These are phyloP conservation scores for Delichon dasypus DNA, from an alignment of 2,797 vertebrate genomes.

Conservation along the genomic window DNA sequence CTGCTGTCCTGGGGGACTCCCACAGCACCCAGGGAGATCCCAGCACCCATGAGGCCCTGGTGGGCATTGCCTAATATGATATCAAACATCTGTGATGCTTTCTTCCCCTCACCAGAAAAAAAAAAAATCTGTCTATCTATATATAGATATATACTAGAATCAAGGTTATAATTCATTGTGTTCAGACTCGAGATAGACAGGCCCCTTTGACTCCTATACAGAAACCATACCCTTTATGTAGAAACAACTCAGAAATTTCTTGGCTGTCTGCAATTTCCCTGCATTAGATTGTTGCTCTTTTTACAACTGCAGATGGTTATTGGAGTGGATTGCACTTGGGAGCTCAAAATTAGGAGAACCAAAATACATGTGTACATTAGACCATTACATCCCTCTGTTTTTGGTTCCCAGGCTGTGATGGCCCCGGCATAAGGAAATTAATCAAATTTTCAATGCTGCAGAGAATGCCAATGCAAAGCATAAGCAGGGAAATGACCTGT, in stretches of 20 bases:
- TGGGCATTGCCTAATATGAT: not conserved
- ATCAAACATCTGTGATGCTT: not conserved
- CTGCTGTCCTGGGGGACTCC: not conserved
- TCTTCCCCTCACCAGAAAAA: no score
- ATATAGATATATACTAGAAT: not conserved
- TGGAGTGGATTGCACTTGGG: not conserved
- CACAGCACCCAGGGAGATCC: fast-evolving
- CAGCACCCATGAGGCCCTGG: fast-evolving
- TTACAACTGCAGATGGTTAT: not conserved
- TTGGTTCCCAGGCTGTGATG: not conserved
- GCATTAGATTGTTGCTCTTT: not conserved
- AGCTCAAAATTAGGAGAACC: not conserved
- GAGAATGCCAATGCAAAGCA: not conserved
- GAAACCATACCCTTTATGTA: not conserved
- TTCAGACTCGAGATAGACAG: not conserved
- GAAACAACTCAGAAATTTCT: not conserved
- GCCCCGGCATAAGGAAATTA: not conserved
- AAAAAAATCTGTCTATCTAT: not conserved
- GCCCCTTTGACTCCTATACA: not conserved
- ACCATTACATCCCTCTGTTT: not conserved
- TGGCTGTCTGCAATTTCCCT: not conserved
- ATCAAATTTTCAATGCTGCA: not conserved
- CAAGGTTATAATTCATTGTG: not conserved
- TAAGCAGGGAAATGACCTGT: not conserved
- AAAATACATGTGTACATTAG: not conserved